Percentiles rank a stretch among this genome's conserved stretches.
Evolutionary conservation across 2,888 invertebrate genomes (phyloP).

Genomic region (Spialia ferax): DNA sequence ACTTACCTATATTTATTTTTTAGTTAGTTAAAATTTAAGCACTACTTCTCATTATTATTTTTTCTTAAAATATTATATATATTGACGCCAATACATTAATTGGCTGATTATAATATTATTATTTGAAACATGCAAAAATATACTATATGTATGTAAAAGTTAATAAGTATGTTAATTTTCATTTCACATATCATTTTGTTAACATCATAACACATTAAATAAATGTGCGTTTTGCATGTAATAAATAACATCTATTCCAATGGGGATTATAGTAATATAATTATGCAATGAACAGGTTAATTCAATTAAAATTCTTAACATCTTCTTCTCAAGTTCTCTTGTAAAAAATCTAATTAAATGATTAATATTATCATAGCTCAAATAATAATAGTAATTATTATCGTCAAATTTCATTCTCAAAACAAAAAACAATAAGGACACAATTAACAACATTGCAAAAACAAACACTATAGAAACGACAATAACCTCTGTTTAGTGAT

Average conservation of each 20-base stretch:
- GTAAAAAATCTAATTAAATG: conserved; percentile 28
- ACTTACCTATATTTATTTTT: neutral
- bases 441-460: conserved; percentile 27
- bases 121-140: conserved; percentile 37
- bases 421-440: conserved; percentile 1
- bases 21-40: conserved; percentile 3
- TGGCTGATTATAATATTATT: neutral
- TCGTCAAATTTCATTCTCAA: conserved; percentile 24
- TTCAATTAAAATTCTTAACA: conserved; percentile 1
- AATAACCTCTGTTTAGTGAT: conserved; percentile 19
- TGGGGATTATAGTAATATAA: neutral
- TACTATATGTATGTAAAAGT: conserved; percentile 25
- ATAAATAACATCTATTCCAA: conserved; percentile 20
- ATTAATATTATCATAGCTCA: conserved; percentile 19
- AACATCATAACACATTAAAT: conserved; percentile 8
- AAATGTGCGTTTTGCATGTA: conserved; percentile 23
- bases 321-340: neutral
- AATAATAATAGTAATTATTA: conserved; percentile 30
- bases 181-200: neutral
- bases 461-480: conserved; percentile 26
- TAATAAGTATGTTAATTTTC: conserved; percentile 20
- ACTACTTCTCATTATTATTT: neutral
- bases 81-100: conserved; percentile 10
- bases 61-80: conserved; percentile 13
- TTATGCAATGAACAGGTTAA: neutral